Base-by-base conservation (phyloP, 2,113 vertebrate genomes). In the Callipepla squamata region DNA sequence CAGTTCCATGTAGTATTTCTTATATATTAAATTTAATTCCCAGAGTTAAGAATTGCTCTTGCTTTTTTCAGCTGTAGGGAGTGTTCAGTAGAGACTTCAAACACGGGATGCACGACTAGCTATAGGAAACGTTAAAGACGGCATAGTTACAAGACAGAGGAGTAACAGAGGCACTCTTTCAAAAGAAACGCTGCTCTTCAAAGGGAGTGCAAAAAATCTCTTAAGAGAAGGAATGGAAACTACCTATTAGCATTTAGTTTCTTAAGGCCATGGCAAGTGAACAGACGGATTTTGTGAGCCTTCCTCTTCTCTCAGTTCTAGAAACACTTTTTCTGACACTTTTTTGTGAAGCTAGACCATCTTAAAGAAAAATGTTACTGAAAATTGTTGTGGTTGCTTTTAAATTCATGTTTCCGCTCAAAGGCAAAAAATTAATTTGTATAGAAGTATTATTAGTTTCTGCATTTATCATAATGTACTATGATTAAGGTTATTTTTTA, bases 91-190 rank as follows among this genome's bases (percentile, higher is more conserved):
- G 30, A 50, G 45, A 12, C 2, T 12, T 85, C 69, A 14, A 15
- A 21, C 73, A 25, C 18, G 0, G 0, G 4, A 14, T 57, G 13
- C 5, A 23, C 22, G 13, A 14, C 3, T 13, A 62, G 23, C 23
- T 77, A 16, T 21, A 32, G 12, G 21, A 74, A 40, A 23, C 17
- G 62, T 47, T 18, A 66, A 5, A 23, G 21, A 48, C 18, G 38
- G 18, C 61, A 36, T 7, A 5, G 3, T 78, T 74, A 45, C 20
- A 62, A 74, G n/a, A 6, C 26, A 81, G 78, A 58, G 1, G 7
- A 80, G 28, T 58, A 47, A 26, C 9, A 51, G 59, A 20, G 36
- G 19, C 32, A 6, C 6, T 67, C 77, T 92, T n/a, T 58, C 55
- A n/a, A 58, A 58, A 58, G 32, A 58, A n/a, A 58, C 7, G n/a